phyloP scores from a whole-genome alignment of 2,888 invertebrate species.

The Amiota communis region DNA sequence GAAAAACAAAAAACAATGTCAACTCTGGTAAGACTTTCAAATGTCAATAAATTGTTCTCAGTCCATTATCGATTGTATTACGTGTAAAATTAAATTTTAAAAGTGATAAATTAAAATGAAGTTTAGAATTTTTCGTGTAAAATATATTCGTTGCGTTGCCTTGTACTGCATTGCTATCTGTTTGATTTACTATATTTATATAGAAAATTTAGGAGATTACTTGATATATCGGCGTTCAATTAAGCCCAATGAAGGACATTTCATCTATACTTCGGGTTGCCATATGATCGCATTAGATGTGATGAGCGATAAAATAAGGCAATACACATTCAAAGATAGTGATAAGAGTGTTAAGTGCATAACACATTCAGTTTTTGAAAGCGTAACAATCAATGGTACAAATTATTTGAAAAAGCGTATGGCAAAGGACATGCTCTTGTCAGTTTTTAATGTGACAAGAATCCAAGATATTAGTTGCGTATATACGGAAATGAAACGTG shows the following conservation, averaged over 20 bases:
- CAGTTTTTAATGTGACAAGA: neutral
- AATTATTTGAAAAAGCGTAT: neutral
- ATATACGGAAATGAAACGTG: neutral
- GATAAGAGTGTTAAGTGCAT: neutral
- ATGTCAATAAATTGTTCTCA: no score
- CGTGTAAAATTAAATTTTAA: no score
- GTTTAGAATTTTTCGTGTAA: neutral
- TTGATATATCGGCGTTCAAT: neutral
- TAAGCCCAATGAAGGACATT: neutral
- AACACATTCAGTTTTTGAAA: neutral
- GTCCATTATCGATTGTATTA: no score
- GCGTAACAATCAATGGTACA: neutral
- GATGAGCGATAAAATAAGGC: slow-evolving; percentile 30
- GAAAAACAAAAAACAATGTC: no score
- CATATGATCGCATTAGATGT: slow-evolving; percentile 31
- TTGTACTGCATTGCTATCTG: neutral
- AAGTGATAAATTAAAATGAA: neutral
- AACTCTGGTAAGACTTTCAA: no score
- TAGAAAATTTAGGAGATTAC: neutral
- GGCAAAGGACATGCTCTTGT: neutral
- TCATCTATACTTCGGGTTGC: neutral
- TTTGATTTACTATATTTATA: neutral
- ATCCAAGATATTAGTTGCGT: neutral
- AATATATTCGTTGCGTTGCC: neutral
- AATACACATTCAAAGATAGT: slow-evolving; percentile 12